phyloP scores from a whole-genome alignment of 2,888 invertebrate species.

The Agriotes lineatus region DNA sequence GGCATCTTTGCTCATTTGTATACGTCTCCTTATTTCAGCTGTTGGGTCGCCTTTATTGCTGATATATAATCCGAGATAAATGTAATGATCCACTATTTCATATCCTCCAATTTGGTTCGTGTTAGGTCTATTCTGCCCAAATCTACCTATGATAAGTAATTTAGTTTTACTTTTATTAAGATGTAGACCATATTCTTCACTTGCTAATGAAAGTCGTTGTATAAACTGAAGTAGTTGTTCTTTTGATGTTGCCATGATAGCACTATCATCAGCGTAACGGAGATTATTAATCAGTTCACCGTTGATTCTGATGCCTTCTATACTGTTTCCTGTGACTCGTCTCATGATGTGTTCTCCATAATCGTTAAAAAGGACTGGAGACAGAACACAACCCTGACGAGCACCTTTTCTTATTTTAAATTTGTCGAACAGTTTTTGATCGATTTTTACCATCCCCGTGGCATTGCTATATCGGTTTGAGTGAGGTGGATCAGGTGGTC shows the following conservation, averaged over 20 bases:
- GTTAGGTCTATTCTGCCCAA: neutral
- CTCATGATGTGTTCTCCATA: no score
- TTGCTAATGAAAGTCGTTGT: no score
- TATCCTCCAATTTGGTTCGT: neutral
- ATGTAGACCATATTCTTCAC: neutral
- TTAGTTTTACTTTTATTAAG: neutral
- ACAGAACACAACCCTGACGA: no score
- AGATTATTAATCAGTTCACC: neutral
- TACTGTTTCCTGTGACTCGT: neutral
- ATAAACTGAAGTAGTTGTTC: no score
- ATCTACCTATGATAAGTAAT: no score
- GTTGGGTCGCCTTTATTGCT: neutral
- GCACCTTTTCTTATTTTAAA: no score
- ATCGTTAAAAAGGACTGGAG: no score
- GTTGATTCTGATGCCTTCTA: neutral
- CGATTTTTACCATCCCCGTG: no score
- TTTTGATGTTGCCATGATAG: neutral
- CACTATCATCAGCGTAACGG: neutral
- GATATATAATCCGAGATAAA: slow-evolving; percentile 1
- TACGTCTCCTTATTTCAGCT: neutral
- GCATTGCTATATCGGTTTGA: no score
- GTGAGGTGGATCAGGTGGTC: neutral
- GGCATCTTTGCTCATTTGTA: slow-evolving; percentile 3
- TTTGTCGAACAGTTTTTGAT: no score
- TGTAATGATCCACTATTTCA: no score